Evolutionary conservation across 2,797 vertebrate genomes (phyloP).

Genomic region (Squalus acanthias): DNA sequence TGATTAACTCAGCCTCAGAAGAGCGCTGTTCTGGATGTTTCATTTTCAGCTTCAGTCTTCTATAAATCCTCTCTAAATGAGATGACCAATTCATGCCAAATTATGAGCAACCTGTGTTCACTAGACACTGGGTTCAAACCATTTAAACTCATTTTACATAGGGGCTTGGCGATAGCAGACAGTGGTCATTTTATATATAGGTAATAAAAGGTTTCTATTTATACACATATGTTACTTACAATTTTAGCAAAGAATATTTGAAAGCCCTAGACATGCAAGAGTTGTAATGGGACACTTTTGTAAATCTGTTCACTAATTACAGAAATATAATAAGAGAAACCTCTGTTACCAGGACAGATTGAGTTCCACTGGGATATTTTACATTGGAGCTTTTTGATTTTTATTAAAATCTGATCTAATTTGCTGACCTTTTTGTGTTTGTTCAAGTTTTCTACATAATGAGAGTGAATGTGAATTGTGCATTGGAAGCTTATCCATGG

Average conservation of each 20-base stretch:
- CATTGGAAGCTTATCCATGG: not conserved
- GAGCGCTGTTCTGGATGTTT: not conserved
- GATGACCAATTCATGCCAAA: not conserved
- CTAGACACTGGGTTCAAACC: not conserved
- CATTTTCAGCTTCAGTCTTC: not conserved
- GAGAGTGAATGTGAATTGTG: not conserved
- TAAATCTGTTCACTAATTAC: not conserved
- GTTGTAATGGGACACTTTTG: not conserved
- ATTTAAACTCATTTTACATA: not conserved
- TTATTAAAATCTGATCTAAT: not conserved
- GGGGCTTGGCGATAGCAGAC: not conserved
- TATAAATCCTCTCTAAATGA: not conserved
- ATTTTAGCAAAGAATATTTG: not conserved
- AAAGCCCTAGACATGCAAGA: not conserved
- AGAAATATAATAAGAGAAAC: not conserved
- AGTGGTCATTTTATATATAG: not conserved
- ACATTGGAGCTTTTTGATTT: not conserved
- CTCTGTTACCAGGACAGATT: not conserved
- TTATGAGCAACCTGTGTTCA: not conserved
- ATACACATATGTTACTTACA: not conserved
- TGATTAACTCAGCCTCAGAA: not conserved
- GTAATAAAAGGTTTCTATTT: conserved; percentile 12
- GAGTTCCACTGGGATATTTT: not conserved
- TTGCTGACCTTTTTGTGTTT: not conserved
- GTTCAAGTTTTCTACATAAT: not conserved